These are phyloP conservation scores for Falco peregrinus DNA, from an alignment of 2,797 vertebrate species.

Conservation along the genomic window DNA sequence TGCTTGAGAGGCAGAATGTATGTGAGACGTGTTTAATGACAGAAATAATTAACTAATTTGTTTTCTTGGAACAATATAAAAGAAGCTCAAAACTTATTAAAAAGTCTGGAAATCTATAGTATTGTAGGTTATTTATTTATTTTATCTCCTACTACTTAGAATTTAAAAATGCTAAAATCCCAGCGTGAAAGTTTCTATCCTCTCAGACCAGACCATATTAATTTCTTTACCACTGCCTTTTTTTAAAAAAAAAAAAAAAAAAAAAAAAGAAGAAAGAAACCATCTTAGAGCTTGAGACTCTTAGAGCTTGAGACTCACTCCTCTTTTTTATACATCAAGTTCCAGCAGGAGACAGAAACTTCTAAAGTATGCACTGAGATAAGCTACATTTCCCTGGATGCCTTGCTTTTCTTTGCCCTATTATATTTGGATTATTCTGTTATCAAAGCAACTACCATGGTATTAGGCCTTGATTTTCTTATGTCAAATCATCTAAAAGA, in stretches of 20 bases:
- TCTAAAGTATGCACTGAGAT: background rate
- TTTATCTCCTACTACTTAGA: background rate
- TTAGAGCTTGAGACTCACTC: background rate
- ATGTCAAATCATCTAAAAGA: background rate
- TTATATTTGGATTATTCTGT: background rate
- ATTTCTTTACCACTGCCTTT: background rate
- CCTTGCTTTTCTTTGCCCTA: background rate
- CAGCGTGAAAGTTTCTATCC: background rate
- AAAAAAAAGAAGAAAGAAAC: background rate
- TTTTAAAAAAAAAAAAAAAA: too few species aligned
- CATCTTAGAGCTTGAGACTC: background rate
- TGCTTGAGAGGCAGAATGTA: background rate
- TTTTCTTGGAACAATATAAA: background rate
- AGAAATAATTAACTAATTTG: background rate
- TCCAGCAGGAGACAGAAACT: background rate
- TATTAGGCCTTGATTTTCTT: constrained; percentile 13
- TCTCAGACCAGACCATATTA: background rate
- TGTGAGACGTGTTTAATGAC: background rate
- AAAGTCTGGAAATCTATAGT: background rate
- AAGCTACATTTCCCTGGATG: background rate
- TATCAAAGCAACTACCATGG: background rate
- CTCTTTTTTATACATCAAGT: background rate
- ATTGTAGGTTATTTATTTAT: background rate
- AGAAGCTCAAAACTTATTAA: background rate
- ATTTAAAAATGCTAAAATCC: background rate